These are phyloP conservation scores for Hydriomena furcata DNA, from an alignment of 2,888 invertebrate genomes.

Conservation along the genomic window DNA sequence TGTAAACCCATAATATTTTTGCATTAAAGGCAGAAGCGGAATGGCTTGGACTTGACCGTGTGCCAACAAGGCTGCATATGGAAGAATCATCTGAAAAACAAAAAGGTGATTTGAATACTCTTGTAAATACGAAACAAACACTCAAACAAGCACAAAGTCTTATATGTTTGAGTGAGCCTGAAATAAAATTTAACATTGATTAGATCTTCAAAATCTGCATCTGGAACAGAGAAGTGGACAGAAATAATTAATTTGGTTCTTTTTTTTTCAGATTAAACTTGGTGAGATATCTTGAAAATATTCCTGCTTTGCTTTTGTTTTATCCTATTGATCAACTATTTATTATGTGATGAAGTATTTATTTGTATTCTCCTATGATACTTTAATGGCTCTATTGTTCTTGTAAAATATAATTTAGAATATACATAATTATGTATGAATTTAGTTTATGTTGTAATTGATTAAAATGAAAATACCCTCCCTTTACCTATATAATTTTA, in stretches of 20 bases:
- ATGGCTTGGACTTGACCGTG: constrained; percentile 86
- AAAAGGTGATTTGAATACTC: constrained; percentile 75
- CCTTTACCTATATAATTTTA: constrained; percentile 66
- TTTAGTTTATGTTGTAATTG: constrained; percentile 38
- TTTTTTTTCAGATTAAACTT: constrained; percentile 71
- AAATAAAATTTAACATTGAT: constrained; percentile 56
- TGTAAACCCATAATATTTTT: constrained; percentile 69
- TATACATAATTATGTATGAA: constrained; percentile 40
- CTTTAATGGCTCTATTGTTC: constrained; percentile 44
- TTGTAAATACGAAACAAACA: constrained; percentile 60
- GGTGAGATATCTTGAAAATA: constrained; percentile 46
- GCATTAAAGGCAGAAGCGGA: constrained; percentile 84
- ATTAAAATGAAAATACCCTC: constrained; percentile 64
- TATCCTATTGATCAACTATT: constrained; percentile 29
- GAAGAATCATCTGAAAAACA: constrained; percentile 82
- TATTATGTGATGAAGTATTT: constrained; percentile 47
- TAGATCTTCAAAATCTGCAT: constrained; percentile 72
- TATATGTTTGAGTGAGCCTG: constrained; percentile 67
- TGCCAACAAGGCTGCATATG: constrained; percentile 85
- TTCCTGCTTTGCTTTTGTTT: constrained; percentile 43
- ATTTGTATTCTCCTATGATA: constrained; percentile 37
- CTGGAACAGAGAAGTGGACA: constrained; percentile 79
- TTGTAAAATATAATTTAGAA: constrained; percentile 47
- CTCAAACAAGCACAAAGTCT: constrained; percentile 61
- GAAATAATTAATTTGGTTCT: constrained; percentile 65